Base-by-base conservation (phyloP, 2,797 vertebrate species). In the Lates japonicus region DNA sequence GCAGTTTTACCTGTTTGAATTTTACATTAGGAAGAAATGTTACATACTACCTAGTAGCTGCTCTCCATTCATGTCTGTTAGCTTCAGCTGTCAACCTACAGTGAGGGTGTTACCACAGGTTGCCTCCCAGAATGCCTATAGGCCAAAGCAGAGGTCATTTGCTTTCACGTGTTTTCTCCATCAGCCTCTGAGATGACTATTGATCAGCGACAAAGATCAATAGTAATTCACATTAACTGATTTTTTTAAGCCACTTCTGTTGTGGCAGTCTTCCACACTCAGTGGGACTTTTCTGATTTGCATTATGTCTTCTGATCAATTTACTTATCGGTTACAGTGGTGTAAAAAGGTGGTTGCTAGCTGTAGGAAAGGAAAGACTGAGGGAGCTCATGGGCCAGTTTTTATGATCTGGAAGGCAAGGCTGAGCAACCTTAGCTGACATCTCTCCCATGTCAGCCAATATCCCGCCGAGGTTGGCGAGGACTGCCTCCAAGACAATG, bases 201-300 rank as follows among this genome's bases (percentile, higher is more conserved):
- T 76, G 85, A 88, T 75, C 67, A 70, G 31, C 5, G 55, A 33
- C n/a, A 12, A 44, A 19, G 41, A 74, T 83, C 88, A 69, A 88
- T 89, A 44, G 0, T 5, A 46, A 71, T 33, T 82, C 60, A 57
- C 29, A 74, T 82, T 69, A 76, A 76, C 42, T 69, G 74, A 72
- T 84, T 84, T 85, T 39, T 65, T 59, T 70, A 68, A 60, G 49
- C 37, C 11, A 33, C 60, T 58, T 37, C 25, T 60, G 35, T 59
- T 37, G 22, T 6, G 20, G 22, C 31, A 22, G 57, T 19, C n/a
- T 44, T 55, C 48, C 35, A 8, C 7, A 41, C 29, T 11, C 69
- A 9, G 29, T 29, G 14, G 39, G 52, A 52, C 22, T 44, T 25
- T 37, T 70, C 66, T 63, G 42, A 86, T 72, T 65, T 67, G 10